Evolutionary conservation across 2,113 vertebrate genomes (phyloP).

Genomic region (Xiphorhynchus elegans): DNA sequence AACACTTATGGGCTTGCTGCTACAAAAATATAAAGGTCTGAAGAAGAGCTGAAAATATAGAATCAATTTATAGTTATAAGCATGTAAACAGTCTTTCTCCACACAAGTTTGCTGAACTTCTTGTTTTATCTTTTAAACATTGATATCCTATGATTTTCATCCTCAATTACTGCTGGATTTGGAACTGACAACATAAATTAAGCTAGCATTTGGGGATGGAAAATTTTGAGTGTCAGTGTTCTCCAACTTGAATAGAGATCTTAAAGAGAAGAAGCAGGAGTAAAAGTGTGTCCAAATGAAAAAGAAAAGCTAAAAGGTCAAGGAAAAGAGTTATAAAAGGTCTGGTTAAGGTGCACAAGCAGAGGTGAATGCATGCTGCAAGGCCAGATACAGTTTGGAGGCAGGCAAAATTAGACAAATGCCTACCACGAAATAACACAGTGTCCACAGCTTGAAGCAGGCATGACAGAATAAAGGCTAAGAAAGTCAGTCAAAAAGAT

Average conservation of each 20-base stretch:
- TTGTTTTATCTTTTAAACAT: background rate
- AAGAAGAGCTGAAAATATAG: background rate
- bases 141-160: background rate
- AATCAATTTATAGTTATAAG: background rate
- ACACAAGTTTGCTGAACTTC: background rate
- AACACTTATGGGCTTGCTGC: background rate
- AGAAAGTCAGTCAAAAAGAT: background rate
- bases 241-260: background rate
- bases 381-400: background rate
- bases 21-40: background rate
- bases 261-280: background rate
- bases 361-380: background rate
- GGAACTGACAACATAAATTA: background rate
- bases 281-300: background rate
- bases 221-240: background rate
- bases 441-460: background rate
- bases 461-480: background rate
- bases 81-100: background rate
- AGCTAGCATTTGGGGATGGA: background rate
- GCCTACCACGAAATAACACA: background rate
- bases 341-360: background rate
- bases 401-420: background rate
- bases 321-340: background rate
- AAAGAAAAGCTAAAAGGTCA: background rate
- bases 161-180: background rate